A percentile compares a stretch with the other conserved stretches of the same genome.
These are phyloP conservation scores for Carettochelys insculpta DNA, from an alignment of 2,113 vertebrate species.

Conservation along the genomic window DNA sequence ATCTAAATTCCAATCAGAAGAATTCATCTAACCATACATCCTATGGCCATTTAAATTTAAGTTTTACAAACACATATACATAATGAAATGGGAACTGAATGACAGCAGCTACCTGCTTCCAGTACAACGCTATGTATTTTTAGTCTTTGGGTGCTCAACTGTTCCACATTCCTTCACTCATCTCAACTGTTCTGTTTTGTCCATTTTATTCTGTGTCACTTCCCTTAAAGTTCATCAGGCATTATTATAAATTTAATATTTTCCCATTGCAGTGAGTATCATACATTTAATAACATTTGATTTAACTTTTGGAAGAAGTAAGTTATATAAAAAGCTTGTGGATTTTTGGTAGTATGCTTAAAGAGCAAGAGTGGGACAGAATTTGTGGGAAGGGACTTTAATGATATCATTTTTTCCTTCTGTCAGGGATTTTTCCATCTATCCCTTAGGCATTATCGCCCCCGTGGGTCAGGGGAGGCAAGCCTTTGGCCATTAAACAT, in stretches of 20 bases:
- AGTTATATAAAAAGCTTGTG: neutral
- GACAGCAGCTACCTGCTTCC: neutral
- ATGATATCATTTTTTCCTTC: neutral
- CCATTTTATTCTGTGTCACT: neutral
- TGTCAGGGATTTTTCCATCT: no score
- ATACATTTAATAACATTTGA: neutral
- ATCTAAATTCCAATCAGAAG: neutral
- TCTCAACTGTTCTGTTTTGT: neutral
- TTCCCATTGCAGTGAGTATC: neutral
- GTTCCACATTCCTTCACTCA: neutral
- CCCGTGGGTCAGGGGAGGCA: no score
- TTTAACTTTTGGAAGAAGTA: neutral
- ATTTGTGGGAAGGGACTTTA: slow-evolving; percentile 5
- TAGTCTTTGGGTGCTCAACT: neutral
- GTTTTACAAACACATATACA: neutral
- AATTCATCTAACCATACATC: neutral
- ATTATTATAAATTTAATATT: neutral
- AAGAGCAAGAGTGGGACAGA: neutral
- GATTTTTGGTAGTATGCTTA: neutral
- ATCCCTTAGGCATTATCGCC: no score
- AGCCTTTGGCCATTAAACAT: no score
- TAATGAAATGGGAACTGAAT: fast-evolving
- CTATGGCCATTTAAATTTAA: neutral
- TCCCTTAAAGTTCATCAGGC: neutral
- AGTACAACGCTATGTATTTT: neutral